Conservation (phyloP, 2,888 invertebrate species). For the Agrilus cyanescens region DNA sequence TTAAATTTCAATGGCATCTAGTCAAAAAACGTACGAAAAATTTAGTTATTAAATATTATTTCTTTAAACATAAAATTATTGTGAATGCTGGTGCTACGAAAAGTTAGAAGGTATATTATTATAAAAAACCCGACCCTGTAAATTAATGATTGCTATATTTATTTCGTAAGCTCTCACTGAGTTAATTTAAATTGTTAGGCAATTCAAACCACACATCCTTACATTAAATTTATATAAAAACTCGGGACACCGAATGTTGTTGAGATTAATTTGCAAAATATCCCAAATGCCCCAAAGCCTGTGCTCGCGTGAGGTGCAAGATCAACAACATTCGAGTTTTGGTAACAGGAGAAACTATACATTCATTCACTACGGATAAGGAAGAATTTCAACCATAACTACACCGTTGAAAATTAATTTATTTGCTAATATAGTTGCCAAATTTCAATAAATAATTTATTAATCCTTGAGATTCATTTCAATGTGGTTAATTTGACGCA, state of each 20-base stretch:
- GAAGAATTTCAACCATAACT: background rate
- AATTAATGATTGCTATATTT: too few species aligned
- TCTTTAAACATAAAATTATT: background rate
- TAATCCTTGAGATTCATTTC: too few species aligned
- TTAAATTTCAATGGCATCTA: background rate
- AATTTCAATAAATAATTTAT: too few species aligned
- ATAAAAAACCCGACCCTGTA: too few species aligned
- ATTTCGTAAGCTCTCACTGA: too few species aligned
- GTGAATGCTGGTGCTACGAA: background rate
- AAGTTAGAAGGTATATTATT: too few species aligned
- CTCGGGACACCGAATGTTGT: conserved; percentile 29
- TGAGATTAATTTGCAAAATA: conserved; percentile 28
- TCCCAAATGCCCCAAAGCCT: conserved; percentile 32
- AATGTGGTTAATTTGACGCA: too few species aligned
- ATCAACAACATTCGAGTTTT: conserved; percentile 34
- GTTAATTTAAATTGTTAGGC: too few species aligned
- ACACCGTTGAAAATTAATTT: too few species aligned
- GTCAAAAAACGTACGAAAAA: background rate
- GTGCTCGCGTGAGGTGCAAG: conserved; percentile 36
- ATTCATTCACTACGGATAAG: conserved; percentile 11
- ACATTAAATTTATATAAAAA: too few species aligned
- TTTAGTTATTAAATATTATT: background rate
- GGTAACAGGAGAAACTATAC: conserved; percentile 11
- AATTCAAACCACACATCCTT: too few species aligned
- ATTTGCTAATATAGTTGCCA: too few species aligned